A percentile compares a stretch with the other conserved stretches of the same genome.
These are phyloP conservation scores for Malurus leucopterus DNA, from an alignment of 2,797 vertebrate species.

Conservation along the genomic window DNA sequence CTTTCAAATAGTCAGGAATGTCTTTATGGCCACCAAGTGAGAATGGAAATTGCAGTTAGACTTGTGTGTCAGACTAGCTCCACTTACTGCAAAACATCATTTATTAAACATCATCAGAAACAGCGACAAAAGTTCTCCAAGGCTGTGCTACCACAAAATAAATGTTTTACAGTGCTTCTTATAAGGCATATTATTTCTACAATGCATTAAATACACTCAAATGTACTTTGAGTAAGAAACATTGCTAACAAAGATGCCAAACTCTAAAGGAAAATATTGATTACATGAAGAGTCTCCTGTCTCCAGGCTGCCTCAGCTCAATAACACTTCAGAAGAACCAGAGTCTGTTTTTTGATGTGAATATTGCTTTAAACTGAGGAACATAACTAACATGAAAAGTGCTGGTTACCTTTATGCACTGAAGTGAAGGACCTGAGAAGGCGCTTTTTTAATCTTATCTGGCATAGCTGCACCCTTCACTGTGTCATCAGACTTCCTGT, in stretches of 20 bases:
- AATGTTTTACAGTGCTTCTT: neutral
- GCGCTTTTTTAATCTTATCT: neutral
- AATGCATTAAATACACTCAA: neutral
- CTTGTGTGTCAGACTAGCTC: neutral
- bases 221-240: neutral
- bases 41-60: neutral
- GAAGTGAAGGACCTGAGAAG: neutral
- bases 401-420: neutral
- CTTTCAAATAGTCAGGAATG: neutral
- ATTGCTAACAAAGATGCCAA: neutral
- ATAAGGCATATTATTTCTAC: neutral
- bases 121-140: neutral
- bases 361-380: neutral
- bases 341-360: slow-evolving; percentile 22
- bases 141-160: neutral
- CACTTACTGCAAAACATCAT: neutral
- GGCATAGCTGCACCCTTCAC: neutral
- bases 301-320: neutral
- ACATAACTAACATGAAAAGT: neutral
- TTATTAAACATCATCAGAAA: neutral
- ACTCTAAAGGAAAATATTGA: neutral
- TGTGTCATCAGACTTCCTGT: neutral
- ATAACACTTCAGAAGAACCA: slow-evolving; percentile 6
- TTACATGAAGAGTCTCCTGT: neutral
- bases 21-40: neutral